These are phyloP conservation scores for Astropecten irregularis DNA, from an alignment of 53 echinoderm and acorn worm species.

Conservation along the genomic window DNA sequence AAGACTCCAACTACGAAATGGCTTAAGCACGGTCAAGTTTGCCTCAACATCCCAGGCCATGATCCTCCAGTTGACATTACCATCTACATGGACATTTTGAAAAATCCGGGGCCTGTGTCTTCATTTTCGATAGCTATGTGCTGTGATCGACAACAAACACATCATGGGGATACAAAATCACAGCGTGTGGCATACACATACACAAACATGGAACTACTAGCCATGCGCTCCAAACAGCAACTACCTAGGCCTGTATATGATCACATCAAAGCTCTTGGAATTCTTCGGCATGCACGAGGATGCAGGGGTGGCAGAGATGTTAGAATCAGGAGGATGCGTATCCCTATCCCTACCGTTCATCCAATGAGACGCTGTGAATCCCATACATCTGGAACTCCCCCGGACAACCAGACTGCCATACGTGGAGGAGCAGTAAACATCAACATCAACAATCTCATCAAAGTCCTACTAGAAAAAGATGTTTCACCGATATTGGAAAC, in stretches of 20 bases:
- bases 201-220: not conserved
- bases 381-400: not conserved
- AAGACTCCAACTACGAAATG: not conserved
- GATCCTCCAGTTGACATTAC: not conserved
- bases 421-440: not conserved
- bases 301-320: not conserved
- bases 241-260: not conserved
- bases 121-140: not conserved
- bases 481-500: not conserved
- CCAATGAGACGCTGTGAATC: not conserved
- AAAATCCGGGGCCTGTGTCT: slow-evolving; percentile 1
- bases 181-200: not conserved
- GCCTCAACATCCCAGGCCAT: not conserved
- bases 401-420: not conserved
- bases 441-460: not conserved
- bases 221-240: not conserved
- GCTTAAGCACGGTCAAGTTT: not conserved
- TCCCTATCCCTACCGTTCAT: not conserved
- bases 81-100: not conserved
- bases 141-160: not conserved
- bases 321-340: not conserved
- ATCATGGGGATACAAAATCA: not conserved
- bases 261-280: not conserved
- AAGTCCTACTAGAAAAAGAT: not conserved
- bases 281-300: not conserved